These are phyloP conservation scores for Pyrocoelia pectoralis DNA, from an alignment of 2,888 invertebrate species.

Conservation along the genomic window DNA sequence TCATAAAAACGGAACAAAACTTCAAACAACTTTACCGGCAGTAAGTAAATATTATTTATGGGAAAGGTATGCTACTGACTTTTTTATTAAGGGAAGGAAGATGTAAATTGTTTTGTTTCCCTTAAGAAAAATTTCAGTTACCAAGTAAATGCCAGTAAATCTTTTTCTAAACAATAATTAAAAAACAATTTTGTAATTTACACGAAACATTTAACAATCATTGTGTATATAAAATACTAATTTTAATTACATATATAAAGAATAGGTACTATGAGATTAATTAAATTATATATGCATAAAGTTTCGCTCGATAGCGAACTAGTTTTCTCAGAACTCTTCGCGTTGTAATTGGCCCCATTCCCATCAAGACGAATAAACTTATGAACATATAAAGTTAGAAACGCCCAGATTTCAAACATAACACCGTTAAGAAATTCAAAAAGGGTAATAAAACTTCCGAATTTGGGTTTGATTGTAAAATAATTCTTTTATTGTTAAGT, in stretches of 20 bases:
- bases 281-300: constrained; percentile 23
- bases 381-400: constrained; percentile 14
- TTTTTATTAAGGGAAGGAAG: too few relatives aligned
- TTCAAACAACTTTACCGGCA: too few relatives aligned
- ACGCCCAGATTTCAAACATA: constrained; percentile 15
- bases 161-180: neutral
- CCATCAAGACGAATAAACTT: constrained; percentile 31
- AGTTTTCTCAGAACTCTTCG: constrained; percentile 28
- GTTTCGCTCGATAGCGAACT: constrained; percentile 29
- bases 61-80: too few relatives aligned
- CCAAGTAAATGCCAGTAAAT: neutral
- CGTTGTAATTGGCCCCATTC: constrained; percentile 44
- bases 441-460: neutral
- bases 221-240: neutral
- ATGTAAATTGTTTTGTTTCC: neutral
- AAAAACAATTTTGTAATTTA: neutral
- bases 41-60: too few relatives aligned
- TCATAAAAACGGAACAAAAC: neutral
- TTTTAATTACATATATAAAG: constrained; percentile 1
- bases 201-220: constrained; percentile 2
- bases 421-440: neutral
- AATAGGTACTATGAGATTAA: neutral
- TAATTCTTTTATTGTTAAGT: too few relatives aligned
- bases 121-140: neutral
- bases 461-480: neutral